Base-by-base conservation (phyloP, 2,888 invertebrate genomes). In the Loripinus fragilis region DNA sequence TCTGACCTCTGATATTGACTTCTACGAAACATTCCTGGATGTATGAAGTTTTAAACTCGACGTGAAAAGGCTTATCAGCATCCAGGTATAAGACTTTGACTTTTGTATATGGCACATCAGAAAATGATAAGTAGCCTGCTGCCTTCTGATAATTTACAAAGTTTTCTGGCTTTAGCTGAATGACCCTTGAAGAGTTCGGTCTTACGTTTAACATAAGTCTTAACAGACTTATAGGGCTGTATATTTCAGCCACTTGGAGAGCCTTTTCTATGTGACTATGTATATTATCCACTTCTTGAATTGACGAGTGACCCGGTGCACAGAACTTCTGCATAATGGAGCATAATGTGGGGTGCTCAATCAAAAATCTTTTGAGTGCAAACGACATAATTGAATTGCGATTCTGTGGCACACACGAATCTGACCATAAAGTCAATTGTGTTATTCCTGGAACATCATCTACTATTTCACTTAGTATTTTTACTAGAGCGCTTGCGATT, bases 161-260 rank as follows among this genome's bases (percentile, higher is more conserved):
- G 28, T 76, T 48, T 12, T 74, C 20, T 41, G 41, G 41, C 41
- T 41, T 41, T 41, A 52, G n/a, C n/a, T n/a, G n/a, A n/a, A n/a
- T n/a, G n/a, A n/a, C n/a, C n/a, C n/a, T n/a, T n/a, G n/a, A n/a
- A n/a, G n/a, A n/a, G n/a, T n/a, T n/a, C n/a, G n/a, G n/a, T n/a
- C n/a, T n/a, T n/a, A n/a, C n/a, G n/a, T n/a, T n/a, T n/a, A n/a
- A n/a, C n/a, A n/a, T n/a, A n/a, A n/a, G n/a, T n/a, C n/a, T n/a
- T n/a, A n/a, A 52, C 42, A 80, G 71, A 17, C 76, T 74, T 12
- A 76, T 55, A 41, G 80, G 80, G 55, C 80, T 81, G 48, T 52
- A 83, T 15, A 78, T 72, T 60, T 80, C 76, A 10, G 65, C 50
- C 15, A 67, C 15, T 45, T n/a, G n/a, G n/a, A n/a, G n/a, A n/a